phyloP scores from a whole-genome alignment of 2,797 vertebrate genomes.

The Sarcoramphus papa region DNA sequence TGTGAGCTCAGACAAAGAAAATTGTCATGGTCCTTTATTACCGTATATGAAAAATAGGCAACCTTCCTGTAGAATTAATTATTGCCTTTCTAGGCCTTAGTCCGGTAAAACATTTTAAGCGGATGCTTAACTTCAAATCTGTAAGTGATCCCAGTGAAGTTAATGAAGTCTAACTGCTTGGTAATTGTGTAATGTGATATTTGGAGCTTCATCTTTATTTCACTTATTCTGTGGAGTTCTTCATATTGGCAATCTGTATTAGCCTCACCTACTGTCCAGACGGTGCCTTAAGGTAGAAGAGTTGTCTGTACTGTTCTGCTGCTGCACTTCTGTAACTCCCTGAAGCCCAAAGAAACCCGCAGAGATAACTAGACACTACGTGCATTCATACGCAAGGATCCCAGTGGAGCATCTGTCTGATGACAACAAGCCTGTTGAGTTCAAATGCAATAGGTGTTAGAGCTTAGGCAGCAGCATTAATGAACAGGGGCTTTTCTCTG shows the following conservation, averaged over 20 bases:
- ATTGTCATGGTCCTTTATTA: not conserved
- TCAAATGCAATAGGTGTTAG: not conserved
- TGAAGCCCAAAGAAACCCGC: not conserved
- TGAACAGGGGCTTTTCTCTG: not conserved
- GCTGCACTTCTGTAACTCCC: not conserved
- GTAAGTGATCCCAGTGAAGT: not conserved
- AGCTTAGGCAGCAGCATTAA: not conserved
- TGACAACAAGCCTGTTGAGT: not conserved
- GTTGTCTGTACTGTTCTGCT: not conserved
- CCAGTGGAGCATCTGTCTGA: not conserved
- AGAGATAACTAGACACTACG: fast-evolving
- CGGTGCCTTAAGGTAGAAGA: not conserved
- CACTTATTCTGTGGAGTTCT: not conserved
- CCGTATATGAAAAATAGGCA: not conserved
- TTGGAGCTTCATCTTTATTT: not conserved
- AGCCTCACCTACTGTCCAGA: not conserved
- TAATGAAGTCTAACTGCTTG: not conserved
- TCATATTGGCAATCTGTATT: not conserved
- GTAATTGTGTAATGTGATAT: not conserved
- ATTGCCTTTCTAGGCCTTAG: not conserved
- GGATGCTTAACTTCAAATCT: not conserved
- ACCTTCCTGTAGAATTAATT: not conserved
- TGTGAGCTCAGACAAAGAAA: not conserved
- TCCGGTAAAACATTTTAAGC: not conserved
- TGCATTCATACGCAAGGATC: fast-evolving